phyloP scores from a whole-genome alignment of 2,888 invertebrate species.

The Lycia hirtaria region DNA sequence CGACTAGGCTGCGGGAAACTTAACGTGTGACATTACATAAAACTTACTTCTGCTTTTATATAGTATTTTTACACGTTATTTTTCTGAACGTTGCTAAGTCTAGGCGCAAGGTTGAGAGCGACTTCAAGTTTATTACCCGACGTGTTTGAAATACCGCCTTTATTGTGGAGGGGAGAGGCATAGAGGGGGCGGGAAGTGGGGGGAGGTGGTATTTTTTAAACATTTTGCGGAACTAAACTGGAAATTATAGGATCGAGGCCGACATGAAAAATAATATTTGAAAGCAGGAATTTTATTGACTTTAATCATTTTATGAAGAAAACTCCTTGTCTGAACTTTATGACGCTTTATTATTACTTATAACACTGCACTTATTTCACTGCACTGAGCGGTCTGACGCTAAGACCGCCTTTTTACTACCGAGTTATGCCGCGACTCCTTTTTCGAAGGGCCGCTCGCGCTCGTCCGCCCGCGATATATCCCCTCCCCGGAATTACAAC shows the following conservation, averaged over 20 bases:
- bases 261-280: not conserved
- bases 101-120: conserved; percentile 63
- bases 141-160: conserved; percentile 82
- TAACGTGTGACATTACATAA: no score
- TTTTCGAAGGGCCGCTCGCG: no score
- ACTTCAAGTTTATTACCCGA: conserved; percentile 82
- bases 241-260: conserved; percentile 6
- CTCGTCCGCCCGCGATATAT: no score
- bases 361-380: no score
- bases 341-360: no score
- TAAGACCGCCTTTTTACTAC: no score
- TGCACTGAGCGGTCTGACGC: no score
- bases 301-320: not conserved
- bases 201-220: conserved; percentile 27
- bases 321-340: no score
- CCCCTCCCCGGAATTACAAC: no score
- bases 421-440: no score
- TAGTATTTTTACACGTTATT: conserved; percentile 13
- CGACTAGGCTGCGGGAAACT: no score
- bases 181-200: conserved; percentile 16
- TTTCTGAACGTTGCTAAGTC: conserved; percentile 55
- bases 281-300: not conserved
- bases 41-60: no score
- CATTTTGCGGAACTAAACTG: conserved; percentile 16
- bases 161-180: conserved; percentile 57